Base-by-base conservation (phyloP, 2,113 vertebrate genomes). In the Sinocyclocheilus grahami region DNA sequence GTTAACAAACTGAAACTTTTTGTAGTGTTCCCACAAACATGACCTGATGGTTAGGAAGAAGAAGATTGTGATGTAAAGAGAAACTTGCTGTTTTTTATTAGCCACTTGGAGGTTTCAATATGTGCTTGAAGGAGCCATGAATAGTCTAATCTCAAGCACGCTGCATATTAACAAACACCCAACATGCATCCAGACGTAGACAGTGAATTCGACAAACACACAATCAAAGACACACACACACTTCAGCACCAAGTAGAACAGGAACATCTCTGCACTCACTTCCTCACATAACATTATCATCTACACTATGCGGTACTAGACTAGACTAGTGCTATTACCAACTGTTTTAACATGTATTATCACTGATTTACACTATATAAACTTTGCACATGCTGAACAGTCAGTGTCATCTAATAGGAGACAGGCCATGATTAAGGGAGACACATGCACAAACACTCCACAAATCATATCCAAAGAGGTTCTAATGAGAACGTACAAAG, bases 311-410 rank as follows among this genome's bases (percentile, higher is more conserved):
- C 1, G 6, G 39, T 65, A 81, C 78, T 81, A 85, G 63, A 81
- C 82, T 81, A 87, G 37, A 74, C 65, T 55, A 79, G 78, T 82
- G 69, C 60, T 78, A 76, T 55, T 85, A 69, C 42, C 79, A 62
- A 71, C 46, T 87, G 86, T 84, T 87, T 72, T 39, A 33, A 33
- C 55, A 78, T 63, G 13, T 75, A 78, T 74, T 65, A 42, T 22
- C 39, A 48, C 78, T 78, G 87, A 82, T 46, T 78, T 78, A 67
- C 37, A 83, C 39, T 72, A 78, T 69, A 65, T 27, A 65, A 33
- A 82, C 67, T 78, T 84, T 78, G 72, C 53, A 83, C 72, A 88
- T 88, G 84, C 80, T 79, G 22, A 83, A 78, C 74, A 86, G 79
- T 86, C 87, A 88, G 87, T 71, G 78, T 67, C 48, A 18, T 82